phyloP scores from a whole-genome alignment of 2,113 vertebrate genomes.

The Neopipo cinnamomea region DNA sequence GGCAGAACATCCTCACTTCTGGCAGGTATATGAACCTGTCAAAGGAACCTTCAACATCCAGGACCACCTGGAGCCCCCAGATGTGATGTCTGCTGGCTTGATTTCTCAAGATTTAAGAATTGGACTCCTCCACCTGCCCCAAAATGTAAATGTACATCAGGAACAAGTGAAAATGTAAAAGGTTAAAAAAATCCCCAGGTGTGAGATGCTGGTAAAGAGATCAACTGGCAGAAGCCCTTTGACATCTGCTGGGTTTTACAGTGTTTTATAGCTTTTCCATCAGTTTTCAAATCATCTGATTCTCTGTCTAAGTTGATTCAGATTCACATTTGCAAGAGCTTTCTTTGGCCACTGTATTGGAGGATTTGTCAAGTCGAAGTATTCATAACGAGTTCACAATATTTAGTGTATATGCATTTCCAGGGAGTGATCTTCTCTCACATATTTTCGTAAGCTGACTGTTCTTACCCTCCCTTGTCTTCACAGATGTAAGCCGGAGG shows the following conservation, averaged over 20 bases:
- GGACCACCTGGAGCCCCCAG: not conserved
- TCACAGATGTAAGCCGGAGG: conserved; percentile 9
- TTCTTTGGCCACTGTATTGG: not conserved
- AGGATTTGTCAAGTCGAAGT: not conserved
- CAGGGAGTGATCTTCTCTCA: not conserved
- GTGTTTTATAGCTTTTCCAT: not conserved
- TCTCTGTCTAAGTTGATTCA: not conserved
- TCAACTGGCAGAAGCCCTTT: not conserved
- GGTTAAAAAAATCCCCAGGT: not conserved
- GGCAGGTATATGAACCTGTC: not conserved
- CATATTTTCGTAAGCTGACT: not conserved
- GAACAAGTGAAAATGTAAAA: not conserved
- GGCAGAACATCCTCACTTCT: not conserved
- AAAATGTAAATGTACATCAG: no score
- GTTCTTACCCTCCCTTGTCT: not conserved
- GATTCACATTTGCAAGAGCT: not conserved
- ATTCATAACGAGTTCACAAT: not conserved
- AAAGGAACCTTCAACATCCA: not conserved
- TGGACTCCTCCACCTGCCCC: not conserved
- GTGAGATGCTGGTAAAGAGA: not conserved
- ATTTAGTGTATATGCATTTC: not conserved
- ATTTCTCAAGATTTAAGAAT: not conserved
- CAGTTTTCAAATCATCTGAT: not conserved
- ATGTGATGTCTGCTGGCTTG: not conserved
- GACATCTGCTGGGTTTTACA: not conserved